These are phyloP conservation scores for Synanceia verrucosa DNA, from an alignment of 2,797 vertebrate species.

Conservation along the genomic window DNA sequence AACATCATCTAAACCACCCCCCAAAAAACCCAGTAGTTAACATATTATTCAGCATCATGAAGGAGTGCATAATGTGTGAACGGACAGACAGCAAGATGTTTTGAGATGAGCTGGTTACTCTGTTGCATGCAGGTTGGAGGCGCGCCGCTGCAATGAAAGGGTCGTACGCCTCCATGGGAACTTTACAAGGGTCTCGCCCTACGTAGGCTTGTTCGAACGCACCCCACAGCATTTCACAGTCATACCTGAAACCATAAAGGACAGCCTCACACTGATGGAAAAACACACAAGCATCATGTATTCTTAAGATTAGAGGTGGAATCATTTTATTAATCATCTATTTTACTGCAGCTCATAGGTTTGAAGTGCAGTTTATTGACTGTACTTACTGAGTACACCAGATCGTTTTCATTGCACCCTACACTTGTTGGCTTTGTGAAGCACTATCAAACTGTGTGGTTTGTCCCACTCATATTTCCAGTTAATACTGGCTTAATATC, in stretches of 20 bases:
- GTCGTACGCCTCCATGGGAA: slow-evolving; percentile 68
- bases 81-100: neutral
- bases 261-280: neutral
- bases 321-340: no score
- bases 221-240: slow-evolving; percentile 70
- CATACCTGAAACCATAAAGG: slow-evolving; percentile 26
- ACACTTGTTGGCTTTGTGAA: neutral
- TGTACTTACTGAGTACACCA: no score
- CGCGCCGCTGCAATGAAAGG: slow-evolving; percentile 34
- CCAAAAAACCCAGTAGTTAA: neutral
- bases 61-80: neutral
- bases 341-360: no score
- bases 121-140: slow-evolving; percentile 56
- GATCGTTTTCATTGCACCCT: neutral
- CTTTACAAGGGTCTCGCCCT: slow-evolving; percentile 59
- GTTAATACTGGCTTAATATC: neutral
- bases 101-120: slow-evolving; percentile 54
- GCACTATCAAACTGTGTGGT: neutral
- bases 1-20: slow-evolving; percentile 68
- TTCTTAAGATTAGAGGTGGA: no score
- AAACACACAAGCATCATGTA: no score
- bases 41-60: neutral
- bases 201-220: slow-evolving; percentile 71
- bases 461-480: neutral
- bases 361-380: neutral